Evolutionary conservation across 2,113 vertebrate species (phyloP), one percentile per base, ranked within the genome.

Genomic region (Regulus satrapa): DNA sequence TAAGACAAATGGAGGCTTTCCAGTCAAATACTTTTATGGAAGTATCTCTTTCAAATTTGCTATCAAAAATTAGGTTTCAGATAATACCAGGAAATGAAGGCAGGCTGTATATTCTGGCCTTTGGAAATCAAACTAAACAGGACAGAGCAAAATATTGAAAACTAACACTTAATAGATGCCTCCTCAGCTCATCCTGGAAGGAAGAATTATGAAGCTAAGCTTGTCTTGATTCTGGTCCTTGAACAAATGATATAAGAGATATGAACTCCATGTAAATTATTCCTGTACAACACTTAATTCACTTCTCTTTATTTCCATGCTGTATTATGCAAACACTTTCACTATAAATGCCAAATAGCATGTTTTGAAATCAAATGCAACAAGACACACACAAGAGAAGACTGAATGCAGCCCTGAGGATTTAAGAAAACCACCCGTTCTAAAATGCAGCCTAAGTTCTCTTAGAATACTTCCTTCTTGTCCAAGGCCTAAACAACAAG

Each of bases 231-330:
- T 89, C n/a, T 23, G 34, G 59, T 63, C 25, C 79, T 92, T 92
- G 85, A 95, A 86, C 31, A 11, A 40, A 97, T 46, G 76, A 93
- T 8, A 5, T 6, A 46, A 52, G 8, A 68, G 52, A 32, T 74
- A 41, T 20, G 63, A 81, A 71, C 38, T 40, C 52, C 43, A 77
- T 51, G 49, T 84, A 94, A 81, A 80, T 49, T 90, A 92, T 82
- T 77, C 43, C 29, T 61, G 52, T 62, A 49, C 20, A 85, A 32
- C 40, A 89, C 66, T 85, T 93, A 95, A 93, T 93, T 88, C 32
- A 69, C n/a, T 81, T 94, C 49, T 85, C 59, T 89, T 91, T 91
- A 36, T 91, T 95, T 95, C 94, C 73, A 58, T 91, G 85, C 21
- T 92, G 23, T 74, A 77, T 89, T 95, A 74, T 49, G 34, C 63